Conservation (phyloP, 1,140 invertebrate genomes). For the Drosophila hydei region DNA sequence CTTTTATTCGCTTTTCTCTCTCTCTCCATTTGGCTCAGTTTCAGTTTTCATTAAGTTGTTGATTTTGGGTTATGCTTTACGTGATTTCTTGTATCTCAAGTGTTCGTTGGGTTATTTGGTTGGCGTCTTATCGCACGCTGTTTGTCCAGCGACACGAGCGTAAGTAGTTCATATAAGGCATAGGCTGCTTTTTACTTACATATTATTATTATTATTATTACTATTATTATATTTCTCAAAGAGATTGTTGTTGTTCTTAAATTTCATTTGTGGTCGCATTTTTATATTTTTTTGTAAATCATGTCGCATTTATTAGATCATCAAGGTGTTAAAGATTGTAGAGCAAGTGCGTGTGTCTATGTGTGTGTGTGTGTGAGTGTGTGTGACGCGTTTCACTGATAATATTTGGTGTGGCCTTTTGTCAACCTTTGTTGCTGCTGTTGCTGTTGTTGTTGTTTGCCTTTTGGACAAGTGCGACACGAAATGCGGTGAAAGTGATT, state of each 20-base stretch:
- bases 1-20: not conserved
- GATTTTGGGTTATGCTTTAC: conserved; percentile 25
- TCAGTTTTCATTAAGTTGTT: too few species aligned
- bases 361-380: conserved; percentile 18
- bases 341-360: conserved; percentile 10
- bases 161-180: conserved; percentile 15
- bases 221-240: conserved; percentile 13
- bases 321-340: conserved; percentile 74
- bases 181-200: conserved; percentile 6
- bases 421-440: conserved; percentile 9
- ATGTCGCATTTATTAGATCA: conserved; percentile 75
- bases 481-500: conserved; percentile 55
- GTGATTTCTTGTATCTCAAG: conserved; percentile 74
- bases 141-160: conserved; percentile 53
- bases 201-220: conserved; percentile 15
- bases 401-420: conserved; percentile 50
- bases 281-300: conserved; percentile 58
- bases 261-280: conserved; percentile 37
- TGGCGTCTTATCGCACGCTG: conserved; percentile 60
- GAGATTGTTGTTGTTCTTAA: conserved; percentile 23
- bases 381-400: conserved; percentile 59
- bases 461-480: conserved; percentile 22
- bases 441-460: conserved; percentile 2
- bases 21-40: too few species aligned
- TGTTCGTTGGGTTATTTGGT: conserved; percentile 42